Base-by-base conservation (phyloP, 2,888 invertebrate genomes). In the Pheosia tremula region DNA sequence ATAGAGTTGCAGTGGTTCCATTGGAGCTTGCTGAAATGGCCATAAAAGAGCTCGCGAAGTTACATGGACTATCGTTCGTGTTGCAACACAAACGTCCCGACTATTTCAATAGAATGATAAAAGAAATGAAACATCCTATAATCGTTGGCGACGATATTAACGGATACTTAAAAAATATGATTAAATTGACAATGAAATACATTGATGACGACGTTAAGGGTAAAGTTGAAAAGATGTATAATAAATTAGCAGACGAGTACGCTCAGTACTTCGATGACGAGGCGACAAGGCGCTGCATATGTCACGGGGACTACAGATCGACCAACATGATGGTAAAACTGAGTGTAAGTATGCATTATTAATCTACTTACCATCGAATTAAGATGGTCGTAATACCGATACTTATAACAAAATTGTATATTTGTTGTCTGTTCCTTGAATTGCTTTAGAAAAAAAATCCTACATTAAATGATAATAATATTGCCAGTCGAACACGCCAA, bases 31-130 rank as follows among this genome's bases (percentile, higher is more conserved):
- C 83, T 2, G 76, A 82, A 62, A 57, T 81, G 13, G 75, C 83
- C 3, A 60, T 86, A 2, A 72, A 71, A 61, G 73, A 84, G 64
- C 68, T 87, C 36, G 86, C 87, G 0, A 86, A 80, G 64, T 81
- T 86, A 56, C 87, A 88, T 59, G 82, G 75, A 0, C 62, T 87
- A 3, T 82, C 85, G 0, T 82, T 82, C 60, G 77, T 75, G 2
- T 54, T 86, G n/a, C 71, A 87, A 75, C 59, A 68, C 4, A 77
- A 71, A 59, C 68, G 64, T 45, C 80, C 82, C 0, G 76, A 80
- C 45, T 89, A 81, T 69, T 88, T 78, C 60, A 69, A 85, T 8
- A 72, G 62, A 4, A 74, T 73, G 57, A 72, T 82, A 37, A 73
- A 71, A 69, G 55, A 60, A 3, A 64, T 80, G 52, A 68, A 76